Conservation (phyloP, 2,113 vertebrate species). For the Anolis sagrei region DNA sequence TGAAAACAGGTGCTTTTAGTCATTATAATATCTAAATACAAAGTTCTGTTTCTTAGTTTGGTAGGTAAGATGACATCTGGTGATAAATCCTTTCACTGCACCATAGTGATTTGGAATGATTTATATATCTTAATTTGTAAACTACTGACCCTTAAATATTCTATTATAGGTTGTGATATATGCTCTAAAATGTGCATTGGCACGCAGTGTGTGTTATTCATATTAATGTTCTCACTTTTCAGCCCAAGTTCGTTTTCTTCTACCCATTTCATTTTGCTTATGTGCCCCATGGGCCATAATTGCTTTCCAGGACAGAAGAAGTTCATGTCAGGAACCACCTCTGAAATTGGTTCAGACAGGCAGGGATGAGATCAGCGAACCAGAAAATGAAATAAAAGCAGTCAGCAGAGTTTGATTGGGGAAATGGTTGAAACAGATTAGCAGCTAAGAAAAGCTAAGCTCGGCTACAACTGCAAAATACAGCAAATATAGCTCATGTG, state of each 20-base stretch:
- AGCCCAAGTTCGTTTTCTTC: slow-evolving; percentile 7
- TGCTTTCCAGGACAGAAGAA: slow-evolving; percentile 7
- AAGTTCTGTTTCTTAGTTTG: not conserved
- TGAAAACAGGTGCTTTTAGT: not conserved
- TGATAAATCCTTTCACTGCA: not conserved
- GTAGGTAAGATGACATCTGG: not conserved
- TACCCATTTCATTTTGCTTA: not conserved
- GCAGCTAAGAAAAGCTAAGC: not conserved
- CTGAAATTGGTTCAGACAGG: slow-evolving; percentile 37
- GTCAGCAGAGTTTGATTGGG: slow-evolving; percentile 20
- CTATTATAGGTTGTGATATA: not conserved
- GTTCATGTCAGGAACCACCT: slow-evolving; percentile 26
- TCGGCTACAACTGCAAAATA: not conserved
- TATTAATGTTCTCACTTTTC: not conserved
- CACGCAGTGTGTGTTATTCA: not conserved
- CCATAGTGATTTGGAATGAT: too few relatives aligned
- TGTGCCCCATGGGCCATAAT: not conserved
- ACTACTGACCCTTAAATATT: not conserved
- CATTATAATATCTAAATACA: not conserved
- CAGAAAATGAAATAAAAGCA: slow-evolving; percentile 32
- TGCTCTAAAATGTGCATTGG: not conserved
- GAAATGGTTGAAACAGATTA: slow-evolving; percentile 41
- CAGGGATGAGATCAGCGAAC: slow-evolving; percentile 14
- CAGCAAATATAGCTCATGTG: not conserved
- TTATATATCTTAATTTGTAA: not conserved